A percentile compares a stretch with the other conserved stretches of the same genome.
Conservation (phyloP, 2,888 invertebrate genomes). For the Leptopilina syphax region DNA sequence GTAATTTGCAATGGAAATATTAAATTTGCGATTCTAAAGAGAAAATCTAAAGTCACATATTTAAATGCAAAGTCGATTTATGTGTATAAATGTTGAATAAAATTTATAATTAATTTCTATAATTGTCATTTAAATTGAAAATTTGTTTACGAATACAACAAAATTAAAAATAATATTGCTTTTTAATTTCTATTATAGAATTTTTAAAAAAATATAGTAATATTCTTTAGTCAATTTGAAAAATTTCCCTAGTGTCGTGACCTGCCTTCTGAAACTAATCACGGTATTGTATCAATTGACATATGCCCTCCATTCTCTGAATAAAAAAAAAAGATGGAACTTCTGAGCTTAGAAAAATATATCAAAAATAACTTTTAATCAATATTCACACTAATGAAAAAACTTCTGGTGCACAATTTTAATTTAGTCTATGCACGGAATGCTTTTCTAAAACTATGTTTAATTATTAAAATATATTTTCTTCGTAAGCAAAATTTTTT, state of each 20-base stretch:
- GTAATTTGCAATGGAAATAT: conserved; percentile 12
- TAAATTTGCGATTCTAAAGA: conserved; percentile 15
- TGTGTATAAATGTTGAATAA: background rate
- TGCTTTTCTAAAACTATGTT: background rate
- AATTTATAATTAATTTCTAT: background rate
- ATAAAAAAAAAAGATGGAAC: background rate
- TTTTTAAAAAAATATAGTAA: background rate
- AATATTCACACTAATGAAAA: conserved; percentile 16
- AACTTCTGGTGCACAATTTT: conserved; percentile 6
- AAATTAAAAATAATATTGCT: too few relatives aligned
- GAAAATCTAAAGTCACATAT: background rate
- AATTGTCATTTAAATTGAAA: too few relatives aligned
- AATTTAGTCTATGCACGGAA: conserved; percentile 7
- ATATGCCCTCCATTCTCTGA: background rate
- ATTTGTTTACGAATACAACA: too few relatives aligned
- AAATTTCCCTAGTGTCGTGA: conserved; percentile 7
- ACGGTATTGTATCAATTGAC: conserved; percentile 28
- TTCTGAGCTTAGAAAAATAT: conserved; percentile 14
- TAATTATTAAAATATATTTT: background rate
- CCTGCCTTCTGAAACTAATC: conserved; percentile 23
- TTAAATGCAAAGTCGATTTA: background rate
- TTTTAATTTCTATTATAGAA: background rate
- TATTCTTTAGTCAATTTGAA: background rate
- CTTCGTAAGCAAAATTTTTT: background rate
- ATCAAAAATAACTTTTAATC: conserved; percentile 18